These are phyloP conservation scores for Gastrophryne carolinensis DNA, from an alignment of 2,797 vertebrate genomes.

Conservation along the genomic window DNA sequence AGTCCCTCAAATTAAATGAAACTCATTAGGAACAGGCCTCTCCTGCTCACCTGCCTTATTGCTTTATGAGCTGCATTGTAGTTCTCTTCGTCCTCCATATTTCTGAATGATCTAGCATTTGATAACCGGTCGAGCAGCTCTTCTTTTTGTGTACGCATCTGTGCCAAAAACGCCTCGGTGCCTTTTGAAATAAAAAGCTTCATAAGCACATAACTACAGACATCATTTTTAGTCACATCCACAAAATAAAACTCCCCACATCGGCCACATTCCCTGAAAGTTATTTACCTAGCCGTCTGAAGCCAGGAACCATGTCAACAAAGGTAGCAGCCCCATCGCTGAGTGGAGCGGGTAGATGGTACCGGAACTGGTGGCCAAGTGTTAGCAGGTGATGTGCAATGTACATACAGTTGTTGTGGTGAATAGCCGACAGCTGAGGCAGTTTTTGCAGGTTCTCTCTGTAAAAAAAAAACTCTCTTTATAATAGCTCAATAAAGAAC, in stretches of 20 bases:
- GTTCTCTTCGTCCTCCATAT: constrained; percentile 89
- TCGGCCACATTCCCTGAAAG: neutral
- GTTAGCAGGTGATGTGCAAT: constrained; percentile 93
- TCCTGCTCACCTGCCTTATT: constrained; percentile 82
- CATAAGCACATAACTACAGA: neutral
- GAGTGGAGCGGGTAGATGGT: constrained; percentile 73
- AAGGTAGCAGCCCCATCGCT: constrained; percentile 81
- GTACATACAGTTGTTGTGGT: constrained; percentile 98
- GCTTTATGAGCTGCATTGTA: constrained; percentile 88
- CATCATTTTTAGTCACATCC: too few relatives aligned
- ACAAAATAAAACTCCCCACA: too few relatives aligned
- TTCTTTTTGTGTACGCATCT: constrained; percentile 87
- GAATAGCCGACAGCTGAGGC: constrained; percentile 92
- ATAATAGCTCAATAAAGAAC: too few relatives aligned
- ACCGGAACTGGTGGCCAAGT: constrained; percentile 88
- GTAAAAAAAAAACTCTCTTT: neutral
- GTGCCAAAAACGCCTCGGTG: constrained; percentile 86
- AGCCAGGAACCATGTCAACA: constrained; percentile 90
- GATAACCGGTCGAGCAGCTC: constrained; percentile 93
- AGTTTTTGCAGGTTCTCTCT: constrained; percentile 94
- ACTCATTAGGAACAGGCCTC: too few relatives aligned
- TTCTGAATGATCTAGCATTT: constrained; percentile 88
- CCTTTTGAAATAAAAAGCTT: constrained; percentile 62
- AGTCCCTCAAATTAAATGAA: too few relatives aligned
- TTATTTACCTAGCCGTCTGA: constrained; percentile 87